Evolutionary conservation across 2,888 invertebrate species (phyloP).

Genomic region (Ophion costatus): DNA sequence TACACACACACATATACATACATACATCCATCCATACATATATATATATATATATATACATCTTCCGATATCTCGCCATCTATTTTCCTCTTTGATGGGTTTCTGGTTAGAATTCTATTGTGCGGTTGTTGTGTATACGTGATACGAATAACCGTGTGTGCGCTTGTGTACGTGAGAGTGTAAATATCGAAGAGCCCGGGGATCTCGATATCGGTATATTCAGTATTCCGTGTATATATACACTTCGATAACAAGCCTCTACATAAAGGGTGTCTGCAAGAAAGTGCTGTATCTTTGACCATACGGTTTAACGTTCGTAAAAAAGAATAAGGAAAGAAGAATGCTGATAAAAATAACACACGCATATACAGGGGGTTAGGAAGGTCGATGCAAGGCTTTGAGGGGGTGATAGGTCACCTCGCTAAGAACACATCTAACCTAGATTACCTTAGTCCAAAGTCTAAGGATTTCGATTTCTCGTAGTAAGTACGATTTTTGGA

Average conservation of each 20-base stretch:
- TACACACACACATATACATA: too few species aligned
- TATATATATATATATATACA: neutral
- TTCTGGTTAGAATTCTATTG: slow-evolving; percentile 51
- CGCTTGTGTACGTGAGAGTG: slow-evolving; percentile 19
- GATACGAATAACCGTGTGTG: neutral
- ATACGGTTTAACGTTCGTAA: too few species aligned
- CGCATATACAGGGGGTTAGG: too few species aligned
- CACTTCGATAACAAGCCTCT: neutral
- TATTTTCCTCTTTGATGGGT: slow-evolving; percentile 46
- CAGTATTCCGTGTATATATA: slow-evolving; percentile 1
- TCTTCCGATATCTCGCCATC: neutral
- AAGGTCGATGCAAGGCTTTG: too few species aligned
- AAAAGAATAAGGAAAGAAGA: too few species aligned
- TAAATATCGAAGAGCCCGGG: slow-evolving; percentile 51
- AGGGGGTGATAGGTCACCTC: too few species aligned
- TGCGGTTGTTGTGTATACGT: slow-evolving; percentile 30
- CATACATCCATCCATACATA: neutral
- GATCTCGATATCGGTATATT: slow-evolving; percentile 1
- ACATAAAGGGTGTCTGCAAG: neutral
- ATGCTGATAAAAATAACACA: too few species aligned
- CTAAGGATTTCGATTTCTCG: too few species aligned
- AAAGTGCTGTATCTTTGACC: neutral
- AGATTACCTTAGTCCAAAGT: too few species aligned
- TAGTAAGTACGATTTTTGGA: too few species aligned
- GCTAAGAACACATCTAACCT: too few species aligned